Evolutionary conservation across 2,797 vertebrate species (phyloP).

Genomic region (Sebastes umbrosus): DNA sequence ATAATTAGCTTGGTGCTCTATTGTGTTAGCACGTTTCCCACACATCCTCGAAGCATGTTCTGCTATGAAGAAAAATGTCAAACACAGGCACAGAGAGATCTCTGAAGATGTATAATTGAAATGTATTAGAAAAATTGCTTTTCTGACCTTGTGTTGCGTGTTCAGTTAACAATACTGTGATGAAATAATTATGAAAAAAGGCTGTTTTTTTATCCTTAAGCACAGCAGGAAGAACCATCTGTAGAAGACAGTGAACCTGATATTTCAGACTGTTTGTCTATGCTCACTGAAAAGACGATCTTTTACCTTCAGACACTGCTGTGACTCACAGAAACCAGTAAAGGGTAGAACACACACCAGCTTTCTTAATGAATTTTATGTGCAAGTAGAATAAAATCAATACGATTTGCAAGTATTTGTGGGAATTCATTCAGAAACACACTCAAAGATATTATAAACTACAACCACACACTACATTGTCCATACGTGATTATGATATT

Average conservation of each 20-base stretch:
- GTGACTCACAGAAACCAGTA: not conserved
- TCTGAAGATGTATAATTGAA: conserved; percentile 64
- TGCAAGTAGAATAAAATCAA: not conserved
- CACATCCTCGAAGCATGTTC: conserved; percentile 66
- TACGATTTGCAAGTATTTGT: not conserved
- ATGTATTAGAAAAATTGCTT: conserved; percentile 28
- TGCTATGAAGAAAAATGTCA: conserved; percentile 60
- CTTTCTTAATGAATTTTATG: not conserved
- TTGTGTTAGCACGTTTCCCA: conserved; percentile 68
- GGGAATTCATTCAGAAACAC: not conserved
- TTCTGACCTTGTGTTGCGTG: conserved; percentile 39
- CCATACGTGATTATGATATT: not conserved
- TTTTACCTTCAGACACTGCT: not conserved
- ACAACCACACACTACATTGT: not conserved
- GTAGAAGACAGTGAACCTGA: conserved; percentile 4
- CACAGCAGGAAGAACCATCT: conserved; percentile 4
- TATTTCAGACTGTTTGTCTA: not conserved
- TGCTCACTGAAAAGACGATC: not conserved
- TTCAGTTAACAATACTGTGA: conserved; percentile 26
- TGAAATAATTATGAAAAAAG: conserved; percentile 43
- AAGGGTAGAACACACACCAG: not conserved
- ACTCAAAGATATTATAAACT: not conserved
- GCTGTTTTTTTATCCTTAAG: not conserved
- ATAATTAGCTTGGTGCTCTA: conserved; percentile 76
- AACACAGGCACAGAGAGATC: conserved; percentile 44